These are phyloP conservation scores for Zonitis immaculata DNA, from an alignment of 2,888 invertebrate genomes.

Conservation along the genomic window DNA sequence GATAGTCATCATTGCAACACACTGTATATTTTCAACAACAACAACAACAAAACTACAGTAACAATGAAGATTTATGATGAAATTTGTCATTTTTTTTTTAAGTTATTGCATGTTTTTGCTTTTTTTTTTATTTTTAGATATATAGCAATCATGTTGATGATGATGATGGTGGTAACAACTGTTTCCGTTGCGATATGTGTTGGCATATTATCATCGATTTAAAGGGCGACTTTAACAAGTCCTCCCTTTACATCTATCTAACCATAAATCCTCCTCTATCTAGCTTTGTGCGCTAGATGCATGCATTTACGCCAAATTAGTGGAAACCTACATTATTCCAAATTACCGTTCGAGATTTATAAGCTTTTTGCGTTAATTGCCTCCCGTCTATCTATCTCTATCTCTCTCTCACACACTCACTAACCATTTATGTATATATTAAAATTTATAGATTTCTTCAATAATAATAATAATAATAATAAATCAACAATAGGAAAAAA, in stretches of 20 bases:
- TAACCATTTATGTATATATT: too few species aligned
- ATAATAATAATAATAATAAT: too few species aligned
- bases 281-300: slow-evolving; percentile 34
- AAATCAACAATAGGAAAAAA: too few species aligned
- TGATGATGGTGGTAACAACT: not conserved
- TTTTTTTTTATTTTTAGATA: too few species aligned
- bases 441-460: too few species aligned
- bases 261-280: slow-evolving; percentile 37
- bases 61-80: not conserved
- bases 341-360: slow-evolving; percentile 32
- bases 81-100: not conserved
- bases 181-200: too few species aligned
- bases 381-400: not conserved
- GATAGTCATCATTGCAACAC: too few species aligned
- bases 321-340: slow-evolving; percentile 36
- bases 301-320: slow-evolving; percentile 39
- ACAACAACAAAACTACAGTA: too few species aligned
- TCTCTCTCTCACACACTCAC: too few species aligned
- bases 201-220: not conserved
- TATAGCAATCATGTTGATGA: not conserved
- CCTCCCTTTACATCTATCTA: slow-evolving; percentile 29
- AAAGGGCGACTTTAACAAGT: slow-evolving; percentile 10
- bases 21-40: too few species aligned
- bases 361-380: slow-evolving; percentile 27
- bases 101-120: not conserved